Base-by-base conservation (phyloP, 2,797 vertebrate genomes). In the Menidia menidia region DNA sequence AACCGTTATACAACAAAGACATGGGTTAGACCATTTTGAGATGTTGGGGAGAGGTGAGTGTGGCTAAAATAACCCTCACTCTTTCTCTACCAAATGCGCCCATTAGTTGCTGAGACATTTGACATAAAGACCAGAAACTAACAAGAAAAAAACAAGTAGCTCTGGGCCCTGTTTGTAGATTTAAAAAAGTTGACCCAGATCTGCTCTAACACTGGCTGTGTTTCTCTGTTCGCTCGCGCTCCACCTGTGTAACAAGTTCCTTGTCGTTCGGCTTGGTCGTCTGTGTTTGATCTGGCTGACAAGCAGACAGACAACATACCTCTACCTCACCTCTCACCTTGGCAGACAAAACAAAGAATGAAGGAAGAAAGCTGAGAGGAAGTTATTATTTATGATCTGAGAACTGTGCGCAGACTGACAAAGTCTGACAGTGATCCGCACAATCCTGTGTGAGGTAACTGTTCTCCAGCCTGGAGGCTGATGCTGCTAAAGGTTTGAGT, bases 261-360 rank as follows among this genome's bases (percentile, higher is more conserved):
- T 11, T 19, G 50, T 13, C 25, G 14, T 30, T 30, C 50, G 30
- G 50, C 25, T 51, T 51, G 50, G 4, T 30, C 5, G 12, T 31
- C 31, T 52, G 30, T 19, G 15, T 48, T n/a, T 10, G 18, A 48
- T 19, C 45, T 48, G 6, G 19, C 48, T 51, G 19, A 51, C 35
- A 7, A 10, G 10, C 35, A 39, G 35, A 39, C 19, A 51, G 48
- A 51, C 19, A 51, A 30, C 48, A 25, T 30, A 14, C 25, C 19
- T 52, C 50, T 52, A 52, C 18, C 50, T 52, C 50, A 52, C 50
- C 12, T 52, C 25, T 52, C 50, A 31, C 25, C 11, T 31, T 52
- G n/a, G 19, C 19, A 25, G 48, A 25, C 9, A 25, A 4, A 51
- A 4, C 19, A 51, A 50, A 51, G 48, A 25, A 30, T 51, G 3